A percentile compares a stretch with the other conserved stretches of the same genome.
These are phyloP conservation scores for Myotis lucifugus DNA, from an alignment of 2,113 vertebrate species.

Conservation along the genomic window DNA sequence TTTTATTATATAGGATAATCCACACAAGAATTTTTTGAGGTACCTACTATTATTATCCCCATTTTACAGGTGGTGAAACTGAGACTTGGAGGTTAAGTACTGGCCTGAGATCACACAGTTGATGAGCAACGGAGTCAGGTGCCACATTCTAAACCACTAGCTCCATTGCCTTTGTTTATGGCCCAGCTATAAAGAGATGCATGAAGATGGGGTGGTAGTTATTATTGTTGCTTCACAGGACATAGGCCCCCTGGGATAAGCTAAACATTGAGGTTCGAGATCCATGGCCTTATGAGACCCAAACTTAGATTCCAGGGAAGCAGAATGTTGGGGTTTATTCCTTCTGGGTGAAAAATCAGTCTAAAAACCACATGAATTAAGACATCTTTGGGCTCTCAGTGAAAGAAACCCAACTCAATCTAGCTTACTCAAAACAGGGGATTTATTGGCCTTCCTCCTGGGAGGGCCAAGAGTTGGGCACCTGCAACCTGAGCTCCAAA, in stretches of 20 bases:
- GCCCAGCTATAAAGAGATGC: background rate
- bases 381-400: background rate
- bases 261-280: background rate
- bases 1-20: background rate
- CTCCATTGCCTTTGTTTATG: background rate
- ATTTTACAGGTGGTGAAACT: conserved; percentile 6
- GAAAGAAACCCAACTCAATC: background rate
- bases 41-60: background rate
- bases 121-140: background rate
- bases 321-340: background rate
- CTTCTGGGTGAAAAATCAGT: background rate
- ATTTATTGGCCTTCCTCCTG: background rate
- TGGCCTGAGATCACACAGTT: background rate
- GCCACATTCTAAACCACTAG: background rate
- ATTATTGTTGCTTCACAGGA: background rate
- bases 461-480: background rate
- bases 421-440: background rate
- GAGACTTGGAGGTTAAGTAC: background rate
- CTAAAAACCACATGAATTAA: background rate
- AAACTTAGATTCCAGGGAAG: background rate
- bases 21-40: background rate
- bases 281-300: background rate
- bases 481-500: background rate
- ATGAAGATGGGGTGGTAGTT: background rate
- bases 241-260: background rate